Evolutionary conservation across 2,797 vertebrate genomes (phyloP).

Genomic region (Corythornis leucogaster): DNA sequence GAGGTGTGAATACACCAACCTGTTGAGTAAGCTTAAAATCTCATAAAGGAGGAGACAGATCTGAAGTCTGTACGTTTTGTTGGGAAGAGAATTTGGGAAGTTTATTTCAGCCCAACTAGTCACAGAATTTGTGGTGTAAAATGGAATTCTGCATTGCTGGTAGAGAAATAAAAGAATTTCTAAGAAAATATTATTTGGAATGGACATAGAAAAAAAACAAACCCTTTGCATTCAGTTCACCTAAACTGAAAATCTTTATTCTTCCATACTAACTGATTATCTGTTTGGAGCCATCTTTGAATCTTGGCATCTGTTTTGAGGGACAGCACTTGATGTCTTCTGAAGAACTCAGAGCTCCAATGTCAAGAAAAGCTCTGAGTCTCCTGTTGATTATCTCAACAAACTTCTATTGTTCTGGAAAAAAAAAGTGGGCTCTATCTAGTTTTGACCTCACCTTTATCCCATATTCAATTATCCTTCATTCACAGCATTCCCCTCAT

Average conservation of each 20-base stretch:
- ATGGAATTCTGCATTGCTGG: not conserved
- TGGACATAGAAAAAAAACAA: not conserved
- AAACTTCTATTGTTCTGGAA: not conserved
- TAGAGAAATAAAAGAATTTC: not conserved
- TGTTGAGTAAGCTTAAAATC: not conserved
- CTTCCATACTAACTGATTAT: not conserved
- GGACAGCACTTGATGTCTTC: not conserved
- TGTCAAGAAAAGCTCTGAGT: not conserved
- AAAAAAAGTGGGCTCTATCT: not conserved
- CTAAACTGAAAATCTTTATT: not conserved
- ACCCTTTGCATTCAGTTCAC: not conserved
- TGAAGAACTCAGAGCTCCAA: not conserved
- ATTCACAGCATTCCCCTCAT: accelerated
- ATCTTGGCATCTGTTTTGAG: not conserved
- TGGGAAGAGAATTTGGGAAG: not conserved
- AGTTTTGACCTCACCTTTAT: not conserved
- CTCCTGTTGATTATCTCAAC: not conserved
- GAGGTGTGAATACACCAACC: not conserved
- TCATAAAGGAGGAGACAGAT: not conserved
- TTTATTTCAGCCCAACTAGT: not conserved
- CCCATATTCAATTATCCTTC: not conserved
- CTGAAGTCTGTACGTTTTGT: not conserved
- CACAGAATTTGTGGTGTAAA: not conserved
- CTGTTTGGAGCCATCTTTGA: not conserved
- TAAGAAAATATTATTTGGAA: not conserved